Evolutionary conservation across 2,113 vertebrate genomes (phyloP), one percentile per base, ranked within the genome.

Genomic region (Salvelinus namaycush): DNA sequence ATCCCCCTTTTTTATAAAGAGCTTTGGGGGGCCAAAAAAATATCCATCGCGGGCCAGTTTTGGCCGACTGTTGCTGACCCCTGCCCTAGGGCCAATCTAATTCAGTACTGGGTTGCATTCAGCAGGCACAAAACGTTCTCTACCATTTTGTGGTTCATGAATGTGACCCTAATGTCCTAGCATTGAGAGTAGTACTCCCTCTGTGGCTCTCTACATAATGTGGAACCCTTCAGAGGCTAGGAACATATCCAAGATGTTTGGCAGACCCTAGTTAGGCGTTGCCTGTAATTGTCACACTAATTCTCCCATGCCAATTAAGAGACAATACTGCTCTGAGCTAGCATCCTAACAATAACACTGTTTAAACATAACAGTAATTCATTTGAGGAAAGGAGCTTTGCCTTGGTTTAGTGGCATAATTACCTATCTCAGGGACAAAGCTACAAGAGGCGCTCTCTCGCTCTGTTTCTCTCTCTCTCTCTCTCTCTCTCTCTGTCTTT

Each of bases 331-430:
- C 29, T 31, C n/a, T 71, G 68, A 73, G 24, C 16, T 27, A 60
- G 0, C 16, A 44, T 68, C 49, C n/a, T 3, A 59, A 72, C 24
- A 75, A 73, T 72, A 75, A 44, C 60, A 29, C 67, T 20, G 18
- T 66, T 59, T 34, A 44, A 51, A 67, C 66, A 68, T 49, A 54
- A 49, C 29, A 49, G 22, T 49, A 34, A 77, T 76, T 75, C 26
- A 26, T 81, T 64, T 69, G 24, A 81, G 64, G 26, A 73, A 73
- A 80, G 27, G 11, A 68, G 68, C 31, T 70, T 75, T 62, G 20
- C 16, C 27, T 48, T 79, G 68, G 39, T 86, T 72, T 83, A 79
- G 72, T 66, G 75, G 49, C 73, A 69, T 57, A 57, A 26, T 12
- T 34, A 8, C 31, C 49, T 60, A 11, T 22, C 44, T 24, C 67